Evolutionary conservation across 1,140 invertebrate species (phyloP).

Genomic region (Paraescarpia echinospica): DNA sequence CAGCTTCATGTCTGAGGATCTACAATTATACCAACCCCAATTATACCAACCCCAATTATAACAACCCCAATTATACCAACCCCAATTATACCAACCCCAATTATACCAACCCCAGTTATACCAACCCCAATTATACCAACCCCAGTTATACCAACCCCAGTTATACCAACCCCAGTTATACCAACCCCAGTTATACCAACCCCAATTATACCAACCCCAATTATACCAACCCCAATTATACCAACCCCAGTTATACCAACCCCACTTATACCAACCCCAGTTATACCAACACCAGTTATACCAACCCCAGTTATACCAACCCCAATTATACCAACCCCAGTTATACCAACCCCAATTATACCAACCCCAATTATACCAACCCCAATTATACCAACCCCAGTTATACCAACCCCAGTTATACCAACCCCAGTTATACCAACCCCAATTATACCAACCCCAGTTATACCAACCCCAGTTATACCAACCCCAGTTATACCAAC

Average conservation of each 20-base stretch:
- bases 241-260: not conserved
- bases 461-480: not conserved
- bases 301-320: not conserved
- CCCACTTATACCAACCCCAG: too few relatives aligned
- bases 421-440: not conserved
- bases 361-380: not conserved
- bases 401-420: not conserved
- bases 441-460: not conserved
- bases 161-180: not conserved
- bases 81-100: not conserved
- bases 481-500: not conserved
- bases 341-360: not conserved
- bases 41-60: too few relatives aligned
- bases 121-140: not conserved
- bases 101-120: not conserved
- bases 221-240: not conserved
- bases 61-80: not conserved
- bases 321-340: not conserved
- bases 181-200: not conserved
- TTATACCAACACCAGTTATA: too few relatives aligned
- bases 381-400: not conserved
- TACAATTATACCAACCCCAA: not conserved
- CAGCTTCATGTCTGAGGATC: not conserved
- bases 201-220: not conserved
- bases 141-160: not conserved